Evolutionary conservation across 2,113 vertebrate species (phyloP), one percentile per base, ranked within the genome.

Genomic region (Heterotilapia buettikoferi): DNA sequence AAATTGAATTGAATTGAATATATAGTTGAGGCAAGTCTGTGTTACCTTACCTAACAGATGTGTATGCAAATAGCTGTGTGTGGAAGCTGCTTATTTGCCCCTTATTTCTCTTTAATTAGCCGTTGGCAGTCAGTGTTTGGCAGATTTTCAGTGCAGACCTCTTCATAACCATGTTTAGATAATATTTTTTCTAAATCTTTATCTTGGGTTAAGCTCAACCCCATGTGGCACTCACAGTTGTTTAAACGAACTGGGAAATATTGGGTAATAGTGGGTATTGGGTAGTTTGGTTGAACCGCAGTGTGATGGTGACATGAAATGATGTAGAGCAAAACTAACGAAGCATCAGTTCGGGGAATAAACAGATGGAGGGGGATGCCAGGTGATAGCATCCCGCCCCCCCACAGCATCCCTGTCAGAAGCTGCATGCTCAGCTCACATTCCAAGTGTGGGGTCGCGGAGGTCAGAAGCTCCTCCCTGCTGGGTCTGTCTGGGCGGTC

Each of bases 281-380:
- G 29, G 79, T 38, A 84, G 19, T 54, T 52, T 54, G 88, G 56
- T 8, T 29, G 11, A 43, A 19, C 50, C 36, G 21, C 59, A 63
- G 78, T 56, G 59, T 31, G 66, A 59, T 3, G 57, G 47, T n/a
- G 83, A 66, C 33, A 80, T 82, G 87, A 90, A 76, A 24, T 52
- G 88, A 86, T 38, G 56, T 53, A 96, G 86, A 92, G 82, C 81
- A 36, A 88, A 71, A 88, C 87, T 85, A 71, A 86, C 54, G 88
- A 68, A 82, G 90, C 63, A 61, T 96, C 97, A 95, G 83, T 85
- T 45, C 16, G 82, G 45, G 79, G 31, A 82, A 31, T 78, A 96
- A 96, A 96, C 97, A 97, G 97, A 98, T 97, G 97, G 97, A 97
- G 97, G 97, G 96, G 97, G 92, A 89, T 88, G 87, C 90, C 89